Evolutionary conservation across 2,888 invertebrate genomes (phyloP).

Genomic region (Nomada goodeniana): DNA sequence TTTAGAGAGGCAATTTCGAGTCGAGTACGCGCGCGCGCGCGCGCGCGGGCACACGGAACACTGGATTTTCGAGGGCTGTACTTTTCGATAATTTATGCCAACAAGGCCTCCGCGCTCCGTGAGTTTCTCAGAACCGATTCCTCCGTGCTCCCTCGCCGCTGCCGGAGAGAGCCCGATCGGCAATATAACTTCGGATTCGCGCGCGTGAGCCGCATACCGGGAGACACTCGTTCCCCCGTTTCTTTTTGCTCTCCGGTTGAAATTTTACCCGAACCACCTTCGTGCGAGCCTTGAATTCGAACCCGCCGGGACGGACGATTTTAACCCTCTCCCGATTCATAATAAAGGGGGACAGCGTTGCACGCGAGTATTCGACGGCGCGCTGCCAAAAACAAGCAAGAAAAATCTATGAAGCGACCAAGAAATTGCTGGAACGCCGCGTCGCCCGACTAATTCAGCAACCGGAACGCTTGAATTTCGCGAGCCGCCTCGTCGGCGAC

Average conservation of each 20-base stretch:
- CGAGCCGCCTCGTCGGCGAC: conserved; percentile 1
- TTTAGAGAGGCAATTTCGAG: conserved; percentile 69
- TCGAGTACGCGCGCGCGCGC: conserved; percentile 50
- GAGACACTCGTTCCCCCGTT: conserved; percentile 26
- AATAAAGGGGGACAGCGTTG: too few species aligned
- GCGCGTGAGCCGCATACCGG: conserved; percentile 37
- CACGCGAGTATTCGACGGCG: too few species aligned
- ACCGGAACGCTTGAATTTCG: background rate
- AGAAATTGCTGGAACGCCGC: too few species aligned
- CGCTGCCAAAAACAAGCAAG: too few species aligned
- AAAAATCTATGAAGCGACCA: too few species aligned
- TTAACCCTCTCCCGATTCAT: background rate
- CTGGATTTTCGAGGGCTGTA: conserved; percentile 67
- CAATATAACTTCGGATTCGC: conserved; percentile 52
- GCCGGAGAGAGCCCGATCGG: conserved; percentile 32
- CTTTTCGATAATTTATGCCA: conserved; percentile 73
- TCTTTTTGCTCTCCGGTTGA: background rate
- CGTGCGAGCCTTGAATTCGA: background rate
- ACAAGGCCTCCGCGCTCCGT: conserved; percentile 48
- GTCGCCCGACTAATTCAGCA: too few species aligned
- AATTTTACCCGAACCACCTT: conserved; percentile 20
- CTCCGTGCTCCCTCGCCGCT: conserved; percentile 8
- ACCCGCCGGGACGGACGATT: background rate
- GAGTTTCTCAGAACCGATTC: conserved; percentile 63
- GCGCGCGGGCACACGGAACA: conserved; percentile 23